Evolutionary conservation across 1,140 invertebrate species (phyloP).

Genomic region (Leptinotarsa texana): DNA sequence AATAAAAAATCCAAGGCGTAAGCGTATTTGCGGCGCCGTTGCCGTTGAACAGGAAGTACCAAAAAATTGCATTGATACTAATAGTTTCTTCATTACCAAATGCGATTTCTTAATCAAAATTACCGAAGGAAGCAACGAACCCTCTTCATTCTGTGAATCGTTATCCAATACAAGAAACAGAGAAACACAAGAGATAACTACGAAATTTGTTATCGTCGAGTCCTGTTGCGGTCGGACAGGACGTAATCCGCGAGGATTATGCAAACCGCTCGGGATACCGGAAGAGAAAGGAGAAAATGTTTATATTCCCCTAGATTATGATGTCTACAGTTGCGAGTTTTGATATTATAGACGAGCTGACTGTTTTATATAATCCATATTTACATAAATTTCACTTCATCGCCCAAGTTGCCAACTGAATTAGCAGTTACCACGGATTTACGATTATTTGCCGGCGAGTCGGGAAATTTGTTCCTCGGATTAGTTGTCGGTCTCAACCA

Average conservation of each 20-base stretch:
- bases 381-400: conserved; percentile 46
- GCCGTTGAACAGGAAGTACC: too few species aligned
- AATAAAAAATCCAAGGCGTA: too few species aligned
- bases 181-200: too few species aligned
- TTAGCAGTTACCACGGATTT: conserved; percentile 31
- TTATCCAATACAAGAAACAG: too few species aligned
- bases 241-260: conserved; percentile 38
- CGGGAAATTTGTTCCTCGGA: conserved; percentile 4
- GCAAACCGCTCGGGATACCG: conserved; percentile 30
- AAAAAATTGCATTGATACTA: too few species aligned
- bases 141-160: too few species aligned
- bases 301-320: conserved; percentile 38
- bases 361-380: conserved; percentile 48
- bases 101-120: too few species aligned
- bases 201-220: neutral
- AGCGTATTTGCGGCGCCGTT: too few species aligned
- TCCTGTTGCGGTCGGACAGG: conserved; percentile 24
- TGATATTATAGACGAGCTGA: conserved; percentile 34
- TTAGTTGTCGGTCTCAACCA: too few species aligned
- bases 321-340: conserved; percentile 39
- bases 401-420: conserved; percentile 37
- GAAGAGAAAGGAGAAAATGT: conserved; percentile 33
- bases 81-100: too few species aligned
- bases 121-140: too few species aligned
- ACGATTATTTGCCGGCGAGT: conserved; percentile 1